These are phyloP conservation scores for Microtus oregoni DNA, from an alignment of 2,113 vertebrate genomes.

Conservation along the genomic window DNA sequence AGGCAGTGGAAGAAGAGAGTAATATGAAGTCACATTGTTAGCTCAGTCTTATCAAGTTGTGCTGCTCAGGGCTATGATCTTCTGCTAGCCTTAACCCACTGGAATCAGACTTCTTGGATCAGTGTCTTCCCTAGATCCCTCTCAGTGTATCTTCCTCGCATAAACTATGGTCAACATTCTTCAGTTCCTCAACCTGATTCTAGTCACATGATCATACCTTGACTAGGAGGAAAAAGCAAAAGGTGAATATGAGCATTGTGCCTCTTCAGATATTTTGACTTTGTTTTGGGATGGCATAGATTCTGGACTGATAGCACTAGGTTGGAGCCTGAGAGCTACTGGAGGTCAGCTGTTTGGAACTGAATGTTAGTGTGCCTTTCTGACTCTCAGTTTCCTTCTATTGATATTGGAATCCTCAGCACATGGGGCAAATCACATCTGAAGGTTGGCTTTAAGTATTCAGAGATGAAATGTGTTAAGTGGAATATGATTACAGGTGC, in stretches of 20 bases:
- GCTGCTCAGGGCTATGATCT: neutral
- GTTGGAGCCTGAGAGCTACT: neutral
- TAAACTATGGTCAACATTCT: neutral
- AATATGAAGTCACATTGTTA: neutral
- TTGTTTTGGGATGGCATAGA: neutral
- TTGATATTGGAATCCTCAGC: neutral
- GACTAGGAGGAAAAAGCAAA: neutral
- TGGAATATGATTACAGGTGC: fast-evolving
- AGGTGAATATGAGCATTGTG: neutral
- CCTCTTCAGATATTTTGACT: neutral
- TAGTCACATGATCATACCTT: neutral
- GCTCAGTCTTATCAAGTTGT: too few relatives aligned
- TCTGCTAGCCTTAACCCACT: neutral
- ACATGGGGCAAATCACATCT: neutral
- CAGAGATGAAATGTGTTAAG: neutral
- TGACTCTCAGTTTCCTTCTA: neutral
- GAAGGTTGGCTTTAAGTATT: neutral
- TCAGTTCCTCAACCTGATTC: neutral
- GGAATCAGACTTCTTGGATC: too few relatives aligned
- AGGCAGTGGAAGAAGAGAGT: too few relatives aligned
- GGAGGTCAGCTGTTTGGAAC: neutral
- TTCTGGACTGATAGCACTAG: neutral
- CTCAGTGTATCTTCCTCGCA: neutral
- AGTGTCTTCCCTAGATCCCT: neutral
- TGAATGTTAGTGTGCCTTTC: neutral